A percentile compares a stretch with the other conserved stretches of the same genome.
Conservation (phyloP, 2,888 invertebrate genomes). For the Tetragnatha montana region DNA sequence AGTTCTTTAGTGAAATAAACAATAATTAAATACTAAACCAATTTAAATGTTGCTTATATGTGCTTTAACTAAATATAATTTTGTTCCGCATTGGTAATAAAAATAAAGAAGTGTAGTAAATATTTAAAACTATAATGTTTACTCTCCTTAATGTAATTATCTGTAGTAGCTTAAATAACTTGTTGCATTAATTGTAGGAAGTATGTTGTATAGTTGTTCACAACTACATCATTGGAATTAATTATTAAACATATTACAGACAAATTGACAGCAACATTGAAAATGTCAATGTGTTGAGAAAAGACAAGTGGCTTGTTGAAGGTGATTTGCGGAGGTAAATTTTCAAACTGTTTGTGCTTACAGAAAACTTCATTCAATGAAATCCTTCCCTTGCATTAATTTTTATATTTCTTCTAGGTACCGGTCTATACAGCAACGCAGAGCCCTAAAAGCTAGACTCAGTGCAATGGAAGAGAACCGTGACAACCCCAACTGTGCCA, state of each 20-base stretch:
- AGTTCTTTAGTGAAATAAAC: no score
- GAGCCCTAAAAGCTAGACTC: constrained; percentile 58
- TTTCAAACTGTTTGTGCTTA: neutral
- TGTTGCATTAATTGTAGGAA: neutral
- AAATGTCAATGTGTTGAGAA: constrained; percentile 87
- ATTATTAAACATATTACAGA: constrained; percentile 76
- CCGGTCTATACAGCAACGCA: constrained; percentile 63
- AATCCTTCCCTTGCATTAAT: neutral
- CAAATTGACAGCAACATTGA: constrained; percentile 94
- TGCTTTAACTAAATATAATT: no score
- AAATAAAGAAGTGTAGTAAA: no score
- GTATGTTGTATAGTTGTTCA: neutral
- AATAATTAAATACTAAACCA: no score
- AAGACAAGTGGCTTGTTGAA: constrained; percentile 94
- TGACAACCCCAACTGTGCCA: constrained; percentile 63
- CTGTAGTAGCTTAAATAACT: no score
- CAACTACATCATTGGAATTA: neutral
- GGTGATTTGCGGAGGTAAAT: constrained; percentile 91
- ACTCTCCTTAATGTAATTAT: no score
- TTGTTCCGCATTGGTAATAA: no score
- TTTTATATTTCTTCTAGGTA: constrained; percentile 31
- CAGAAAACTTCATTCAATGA: neutral
- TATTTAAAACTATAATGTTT: no score
- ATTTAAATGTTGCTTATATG: no score
- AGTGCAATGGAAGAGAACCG: constrained; percentile 67